Conservation (phyloP, 2,888 invertebrate genomes). For the Perdita meconis region DNA sequence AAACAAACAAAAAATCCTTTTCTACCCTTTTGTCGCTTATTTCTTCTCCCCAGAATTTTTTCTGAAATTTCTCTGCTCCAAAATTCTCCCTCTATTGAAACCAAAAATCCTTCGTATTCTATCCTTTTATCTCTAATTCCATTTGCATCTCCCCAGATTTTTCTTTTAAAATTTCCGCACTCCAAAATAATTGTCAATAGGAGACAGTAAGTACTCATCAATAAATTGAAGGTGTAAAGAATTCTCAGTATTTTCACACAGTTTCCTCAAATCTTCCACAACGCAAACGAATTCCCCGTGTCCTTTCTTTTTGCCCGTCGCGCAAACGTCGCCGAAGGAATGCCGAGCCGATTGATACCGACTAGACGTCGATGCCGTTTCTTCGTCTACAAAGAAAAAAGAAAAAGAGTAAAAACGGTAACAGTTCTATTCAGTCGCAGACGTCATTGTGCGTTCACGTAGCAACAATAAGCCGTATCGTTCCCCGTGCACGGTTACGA, state of each 20-base stretch:
- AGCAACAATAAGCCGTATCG: slow-evolving; percentile 42
- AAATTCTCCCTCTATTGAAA: too few relatives aligned
- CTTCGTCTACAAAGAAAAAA: neutral
- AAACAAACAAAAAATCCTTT: too few relatives aligned
- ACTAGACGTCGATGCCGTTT: slow-evolving; percentile 1
- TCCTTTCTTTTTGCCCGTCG: slow-evolving; percentile 14
- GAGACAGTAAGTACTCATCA: too few relatives aligned
- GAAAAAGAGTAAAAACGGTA: too few relatives aligned
- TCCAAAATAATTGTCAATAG: too few relatives aligned
- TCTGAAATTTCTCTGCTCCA: too few relatives aligned
- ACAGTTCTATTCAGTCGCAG: slow-evolving; percentile 12
- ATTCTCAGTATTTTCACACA: neutral
- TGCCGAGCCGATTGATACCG: neutral
- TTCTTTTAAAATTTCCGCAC: too few relatives aligned
- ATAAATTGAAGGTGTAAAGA: neutral
- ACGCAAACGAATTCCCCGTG: neutral
- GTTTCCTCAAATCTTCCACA: neutral
- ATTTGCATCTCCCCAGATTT: too few relatives aligned
- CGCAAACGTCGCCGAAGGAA: slow-evolving; percentile 13
- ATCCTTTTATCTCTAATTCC: too few relatives aligned
- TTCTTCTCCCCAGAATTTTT: too few relatives aligned
- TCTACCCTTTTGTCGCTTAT: too few relatives aligned
- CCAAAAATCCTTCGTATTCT: too few relatives aligned
- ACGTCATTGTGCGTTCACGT: slow-evolving; percentile 21
- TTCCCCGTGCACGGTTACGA: slow-evolving; percentile 25